Base-by-base conservation (phyloP, 2,797 vertebrate genomes). In the Sebastes goodei region DNA sequence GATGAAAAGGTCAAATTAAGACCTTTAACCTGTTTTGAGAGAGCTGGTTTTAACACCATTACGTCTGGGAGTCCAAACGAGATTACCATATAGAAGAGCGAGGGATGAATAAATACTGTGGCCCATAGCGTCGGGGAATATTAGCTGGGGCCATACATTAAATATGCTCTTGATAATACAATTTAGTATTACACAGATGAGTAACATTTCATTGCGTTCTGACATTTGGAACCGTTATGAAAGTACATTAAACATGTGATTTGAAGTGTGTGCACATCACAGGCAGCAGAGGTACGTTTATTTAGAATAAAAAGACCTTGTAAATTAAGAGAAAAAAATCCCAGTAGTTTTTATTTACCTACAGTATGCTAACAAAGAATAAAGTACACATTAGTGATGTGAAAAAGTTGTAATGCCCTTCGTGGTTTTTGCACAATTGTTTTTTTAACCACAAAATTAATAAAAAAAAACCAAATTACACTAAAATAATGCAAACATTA, bases 1-100 rank as follows among this genome's bases (percentile, higher is more conserved):
- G 6, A 73, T 15, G 75, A 55, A 84, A 80, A 80, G 42, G 67
- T 84, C 66, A 81, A 52, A 63, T 57, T 32, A 61, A 70, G 33
- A 74, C 46, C 35, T 80, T 53, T 64, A 29, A 46, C 53, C 49
- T 65, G 55, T 42, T 80, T 42, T 55, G 5, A 38, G 15, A 68
- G 23, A 46, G 9, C 21, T 66, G 64, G 12, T 46, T 61, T 9
- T 2, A 66, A 59, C 17, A 7, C 29, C 52, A 64, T 57, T 57
- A 52, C 6, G 1, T 29, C 27, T 55, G 7, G 2, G 27, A 11
- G 5, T n/a, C n/a, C 5, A 52, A 59, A 61, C 3, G 1, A 29
- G 17, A 49, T 68, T 82, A 2, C 6, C 59, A 33, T 57, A 33
- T n/a, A 32, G 46, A 52, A 55, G 14, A 30, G 20, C 17, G 29